Evolutionary conservation across 1,140 invertebrate genomes (phyloP), one percentile per base, ranked within the genome.

Genomic region (Drosophila micromelanica): DNA sequence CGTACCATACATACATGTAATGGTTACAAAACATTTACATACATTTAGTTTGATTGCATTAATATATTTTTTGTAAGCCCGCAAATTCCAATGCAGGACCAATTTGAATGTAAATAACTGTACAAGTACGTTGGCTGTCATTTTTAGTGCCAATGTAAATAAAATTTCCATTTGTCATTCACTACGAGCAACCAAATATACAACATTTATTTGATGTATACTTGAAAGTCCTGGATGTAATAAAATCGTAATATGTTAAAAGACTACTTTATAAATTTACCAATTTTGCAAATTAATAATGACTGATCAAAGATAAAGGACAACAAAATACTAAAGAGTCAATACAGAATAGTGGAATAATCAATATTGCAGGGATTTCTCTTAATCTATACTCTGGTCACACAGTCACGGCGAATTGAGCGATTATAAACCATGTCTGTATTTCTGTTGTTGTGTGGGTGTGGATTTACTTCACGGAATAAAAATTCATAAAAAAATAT

Each of bases 391-490:
- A 12, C 35, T 37, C 9, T 51, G 64, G 64, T 60, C 64, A 68
- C 46, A 68, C 46, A 12, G 15, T 32, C 63, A 11, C 23, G 35
- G 54, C 42, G 43, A 57, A 68, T 48, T 48, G 12, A 37, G 32
- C 9, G 52, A 77, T 77, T 32, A 43, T 73, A 54, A 78, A 78
- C 60, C 63, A 78, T 69, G 45, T 61, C 68, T 57, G 73, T 73
- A 73, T 73, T 75, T 68, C 13, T 54, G 23, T 63, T 48, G 30
- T 59, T 71, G 56, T 72, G 54, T 59, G 45, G 46, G 54, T 67
- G 62, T 59, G 55, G 38, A 52, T 52, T 43, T 43, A 43, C 35
- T 38, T 45, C 55, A 54, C 54, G 32, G 43, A 45, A 57, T 52
- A 40, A 7, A 67, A 76, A 68, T 52, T 63, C 57, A 60, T 55